These are phyloP conservation scores for Blastobasis lacticolella DNA, from an alignment of 2,888 invertebrate genomes.

Conservation along the genomic window DNA sequence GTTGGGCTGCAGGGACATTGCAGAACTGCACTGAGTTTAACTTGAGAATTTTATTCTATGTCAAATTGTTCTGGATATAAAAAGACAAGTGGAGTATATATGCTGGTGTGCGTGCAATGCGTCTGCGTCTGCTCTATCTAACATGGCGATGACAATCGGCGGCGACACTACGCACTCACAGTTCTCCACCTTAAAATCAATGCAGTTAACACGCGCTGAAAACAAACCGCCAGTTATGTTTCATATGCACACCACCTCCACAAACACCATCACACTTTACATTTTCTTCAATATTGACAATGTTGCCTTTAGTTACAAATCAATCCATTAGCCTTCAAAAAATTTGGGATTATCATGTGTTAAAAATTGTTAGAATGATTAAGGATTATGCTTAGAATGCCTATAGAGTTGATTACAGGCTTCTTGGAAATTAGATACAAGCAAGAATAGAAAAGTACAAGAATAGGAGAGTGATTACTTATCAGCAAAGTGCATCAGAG, in stretches of 20 bases:
- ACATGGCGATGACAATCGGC: slow-evolving; percentile 63
- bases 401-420: too few species aligned
- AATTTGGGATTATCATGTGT: too few species aligned
- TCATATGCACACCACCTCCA: slow-evolving; percentile 45
- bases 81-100: slow-evolving; percentile 17
- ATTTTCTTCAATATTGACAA: slow-evolving; percentile 4
- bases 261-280: slow-evolving; percentile 4
- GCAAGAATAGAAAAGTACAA: slow-evolving; percentile 12
- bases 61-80: slow-evolving; percentile 45
- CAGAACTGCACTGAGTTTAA: too few species aligned
- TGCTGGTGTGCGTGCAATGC: slow-evolving; percentile 45
- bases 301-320: background rate
- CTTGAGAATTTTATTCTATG: background rate
- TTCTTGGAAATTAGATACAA: slow-evolving; percentile 5
- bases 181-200: slow-evolving; percentile 76
- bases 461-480: background rate
- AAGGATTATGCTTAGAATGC: too few species aligned
- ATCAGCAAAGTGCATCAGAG: too few species aligned
- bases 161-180: slow-evolving; percentile 73
- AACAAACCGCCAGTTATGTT: slow-evolving; percentile 68
- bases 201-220: slow-evolving; percentile 76
- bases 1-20: too few species aligned
- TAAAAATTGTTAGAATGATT: too few species aligned
- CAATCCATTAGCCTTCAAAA: too few species aligned
- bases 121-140: slow-evolving; percentile 32